Conservation (phyloP, 2,888 invertebrate species). For the Xylocampa areola region DNA sequence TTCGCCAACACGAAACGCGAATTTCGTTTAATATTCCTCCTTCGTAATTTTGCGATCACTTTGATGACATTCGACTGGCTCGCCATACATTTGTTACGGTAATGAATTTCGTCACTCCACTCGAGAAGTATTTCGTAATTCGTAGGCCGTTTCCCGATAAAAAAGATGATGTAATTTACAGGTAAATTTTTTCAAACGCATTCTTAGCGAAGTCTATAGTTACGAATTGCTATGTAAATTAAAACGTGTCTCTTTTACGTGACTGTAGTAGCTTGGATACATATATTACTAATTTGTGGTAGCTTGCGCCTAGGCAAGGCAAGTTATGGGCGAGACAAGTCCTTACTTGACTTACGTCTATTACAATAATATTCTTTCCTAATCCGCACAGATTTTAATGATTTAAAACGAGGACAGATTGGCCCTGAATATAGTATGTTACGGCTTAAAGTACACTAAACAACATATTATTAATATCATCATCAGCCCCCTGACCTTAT, state of each 20-base stretch:
- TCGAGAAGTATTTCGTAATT: conserved; percentile 19
- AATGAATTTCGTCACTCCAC: conserved; percentile 37
- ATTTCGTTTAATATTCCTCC: conserved; percentile 47
- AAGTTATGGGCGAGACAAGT: no score
- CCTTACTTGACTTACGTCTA: no score
- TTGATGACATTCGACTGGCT: conserved; percentile 29
- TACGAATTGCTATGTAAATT: no score
- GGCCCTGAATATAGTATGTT: conserved; percentile 1
- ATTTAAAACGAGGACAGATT: conserved; percentile 19
- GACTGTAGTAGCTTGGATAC: no score
- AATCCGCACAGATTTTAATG: conserved; percentile 13
- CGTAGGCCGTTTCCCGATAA: conserved; percentile 5
- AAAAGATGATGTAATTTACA: conserved; percentile 2
- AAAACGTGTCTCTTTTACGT: no score
- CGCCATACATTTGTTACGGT: conserved; percentile 22
- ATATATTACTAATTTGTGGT: no score
- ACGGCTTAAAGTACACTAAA: conserved; percentile 13
- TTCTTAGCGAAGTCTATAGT: no score
- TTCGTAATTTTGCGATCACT: conserved; percentile 36
- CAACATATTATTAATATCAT: no score
- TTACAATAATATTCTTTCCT: conserved; percentile 20
- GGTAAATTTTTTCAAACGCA: not conserved
- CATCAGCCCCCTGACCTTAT: no score
- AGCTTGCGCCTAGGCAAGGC: no score
- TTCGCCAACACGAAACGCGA: conserved; percentile 9